Evolutionary conservation across 2,797 vertebrate species (phyloP), one percentile per base, ranked within the genome.

Genomic region (Acridotheres tristis): DNA sequence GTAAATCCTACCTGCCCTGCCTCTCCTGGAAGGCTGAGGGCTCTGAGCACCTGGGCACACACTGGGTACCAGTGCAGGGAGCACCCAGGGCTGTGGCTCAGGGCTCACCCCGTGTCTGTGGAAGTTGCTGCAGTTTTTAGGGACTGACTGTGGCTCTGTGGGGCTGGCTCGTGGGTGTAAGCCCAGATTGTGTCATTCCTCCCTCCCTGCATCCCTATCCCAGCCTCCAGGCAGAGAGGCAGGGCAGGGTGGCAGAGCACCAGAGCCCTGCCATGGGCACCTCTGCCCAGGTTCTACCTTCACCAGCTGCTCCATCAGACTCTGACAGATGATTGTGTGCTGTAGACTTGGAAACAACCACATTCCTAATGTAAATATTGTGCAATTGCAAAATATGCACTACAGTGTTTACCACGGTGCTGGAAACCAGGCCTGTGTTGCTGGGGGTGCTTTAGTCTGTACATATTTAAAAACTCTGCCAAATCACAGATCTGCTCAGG

Each of bases 201-300:
- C 5, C 42, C 43, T 19, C 20, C 1, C 34, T 69, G 77, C 21
- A 4, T 29, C 75, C 50, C 73, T 16, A 7, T 25, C 38, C 55
- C 69, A 53, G 53, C 27, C 27, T 34, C 9, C 48, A 26, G 34
- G 48, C 51, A n/a, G 17, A 53, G 36, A 23, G 23, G 71, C n/a
- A 40, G 53, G 74, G 57, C 38, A 43, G 36, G 34, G 5, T 3
- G 51, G 57, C 65, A 47, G 36, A 26, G 16, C 67, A 73, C 11
- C 32, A 16, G 51, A 3, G 15, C 54, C 1, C 0, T 22, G n/a
- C 45, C 20, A 1, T 7, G 13, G 12, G 21, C 16, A 20, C 42
- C 47, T 51, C 72, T 42, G 57, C 73, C 11, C 9, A 16, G 3
- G 30, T 42, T 30, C 21, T 9, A 3, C 20, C 54, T 55, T 48